Evolutionary conservation across 2,113 vertebrate species (phyloP).

Genomic region (Bos indicus): DNA sequence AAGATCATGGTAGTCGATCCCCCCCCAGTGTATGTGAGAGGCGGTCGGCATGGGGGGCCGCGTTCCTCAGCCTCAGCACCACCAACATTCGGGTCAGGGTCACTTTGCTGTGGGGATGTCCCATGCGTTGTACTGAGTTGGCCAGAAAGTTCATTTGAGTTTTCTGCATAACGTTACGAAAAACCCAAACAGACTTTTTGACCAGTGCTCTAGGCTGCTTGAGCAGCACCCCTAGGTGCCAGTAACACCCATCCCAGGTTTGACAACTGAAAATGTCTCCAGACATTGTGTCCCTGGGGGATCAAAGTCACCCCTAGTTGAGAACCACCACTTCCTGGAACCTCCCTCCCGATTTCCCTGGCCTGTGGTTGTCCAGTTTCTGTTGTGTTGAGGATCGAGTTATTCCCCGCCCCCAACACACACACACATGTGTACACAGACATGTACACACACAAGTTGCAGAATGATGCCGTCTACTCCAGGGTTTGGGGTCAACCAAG

Average conservation of each 20-base stretch:
- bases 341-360: not conserved
- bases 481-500: not conserved
- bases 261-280: not conserved
- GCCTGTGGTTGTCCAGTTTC: not conserved
- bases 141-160: not conserved
- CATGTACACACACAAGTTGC: accelerated
- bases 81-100: accelerated
- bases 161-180: not conserved
- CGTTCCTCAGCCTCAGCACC: not conserved
- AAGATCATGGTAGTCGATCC: accelerated
- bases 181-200: not conserved
- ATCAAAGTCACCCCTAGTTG: not conserved
- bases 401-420: not conserved
- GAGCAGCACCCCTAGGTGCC: not conserved
- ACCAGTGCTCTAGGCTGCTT: not conserved
- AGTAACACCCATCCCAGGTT: not conserved
- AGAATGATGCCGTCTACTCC: accelerated
- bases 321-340: not conserved
- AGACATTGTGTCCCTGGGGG: not conserved
- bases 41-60: accelerated
- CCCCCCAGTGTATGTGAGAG: accelerated
- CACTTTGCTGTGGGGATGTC: not conserved
- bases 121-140: not conserved
- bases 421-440: not conserved
- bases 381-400: not conserved